Base-by-base conservation (phyloP, 1,140 invertebrate species). In the Hyphantria cunea region DNA sequence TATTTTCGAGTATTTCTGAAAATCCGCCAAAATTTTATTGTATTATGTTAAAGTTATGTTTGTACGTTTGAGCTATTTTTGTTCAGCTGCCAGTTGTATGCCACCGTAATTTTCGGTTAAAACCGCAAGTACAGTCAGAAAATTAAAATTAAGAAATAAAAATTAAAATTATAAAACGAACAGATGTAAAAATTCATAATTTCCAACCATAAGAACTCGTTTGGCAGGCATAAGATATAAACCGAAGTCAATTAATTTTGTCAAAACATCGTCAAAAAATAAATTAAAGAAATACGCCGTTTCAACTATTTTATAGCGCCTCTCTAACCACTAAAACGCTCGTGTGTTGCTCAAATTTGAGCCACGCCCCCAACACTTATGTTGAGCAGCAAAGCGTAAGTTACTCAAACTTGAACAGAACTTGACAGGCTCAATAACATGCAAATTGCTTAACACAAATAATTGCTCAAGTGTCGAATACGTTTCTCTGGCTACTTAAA, bases 221-320 rank as follows among this genome's bases (percentile, higher is more conserved):
- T 64, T 64, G 66, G 66, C 66, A 68, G 66, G 53, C 32, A 64
- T 37, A 8, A 42, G 48, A 55, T 41, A 17, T 13, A 50, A 55
- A 61, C 17, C 3, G 0, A 39, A 37, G 56, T n/a, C n/a, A n/a
- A 51, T 37, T 11, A 34, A 33, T 32, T 53, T 54, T 11, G 17
- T 47, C 25, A 50, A 11, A 8, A 39, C 13, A 12, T 17, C 6
- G 15, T 45, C 39, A 55, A 45, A 14, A 25, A 61, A 61, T 45
- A 61, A 61, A 50, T 51, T 31, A 55, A 32, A 53, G 54, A 45
- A 47, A 37, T 60, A 31, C 54, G 25, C 47, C 37, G 12, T 56
- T 33, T 41, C 17, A 48, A 55, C 45, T 66, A 62, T 47, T 15
- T 41, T n/a, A 61, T 55, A 60, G 64, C 55, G 10, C 17, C 17